Percentiles rank a stretch among this genome's conserved stretches.
Evolutionary conservation across 2,888 invertebrate genomes (phyloP).

Genomic region (Mechanitis mazaeus): DNA sequence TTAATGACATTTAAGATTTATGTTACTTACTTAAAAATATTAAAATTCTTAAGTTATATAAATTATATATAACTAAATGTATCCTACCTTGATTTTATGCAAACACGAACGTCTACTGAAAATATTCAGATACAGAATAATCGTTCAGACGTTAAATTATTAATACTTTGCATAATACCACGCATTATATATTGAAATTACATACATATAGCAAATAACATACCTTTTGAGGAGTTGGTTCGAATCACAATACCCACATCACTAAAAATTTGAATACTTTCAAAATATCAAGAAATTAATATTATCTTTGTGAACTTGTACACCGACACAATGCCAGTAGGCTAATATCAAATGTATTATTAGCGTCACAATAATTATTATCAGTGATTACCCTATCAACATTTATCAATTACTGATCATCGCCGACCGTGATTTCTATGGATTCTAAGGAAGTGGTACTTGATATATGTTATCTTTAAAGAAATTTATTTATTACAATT

Average conservation of each 20-base stretch:
- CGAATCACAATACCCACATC: conserved; percentile 9
- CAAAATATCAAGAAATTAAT: conserved; percentile 13
- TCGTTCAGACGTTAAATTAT: neutral
- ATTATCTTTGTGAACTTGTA: conserved; percentile 23
- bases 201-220: conserved; percentile 1
- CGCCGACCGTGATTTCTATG: conserved; percentile 37
- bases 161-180: neutral
- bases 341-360: conserved; percentile 27
- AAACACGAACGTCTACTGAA: no score
- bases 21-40: no score
- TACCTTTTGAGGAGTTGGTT: neutral
- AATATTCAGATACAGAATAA: no score
- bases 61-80: no score
- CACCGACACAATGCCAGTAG: conserved; percentile 22
- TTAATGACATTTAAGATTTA: no score
- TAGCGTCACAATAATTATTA: conserved; percentile 35
- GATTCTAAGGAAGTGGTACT: conserved; percentile 34
- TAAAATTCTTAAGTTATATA: no score
- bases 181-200: neutral
- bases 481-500: conserved; percentile 12
- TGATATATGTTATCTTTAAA: conserved; percentile 27
- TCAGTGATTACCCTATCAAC: conserved; percentile 32
- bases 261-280: conserved; percentile 8
- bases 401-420: conserved; percentile 31
- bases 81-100: no score